These are phyloP conservation scores for Apis laboriosa DNA, from an alignment of 1,140 invertebrate species.

Conservation along the genomic window DNA sequence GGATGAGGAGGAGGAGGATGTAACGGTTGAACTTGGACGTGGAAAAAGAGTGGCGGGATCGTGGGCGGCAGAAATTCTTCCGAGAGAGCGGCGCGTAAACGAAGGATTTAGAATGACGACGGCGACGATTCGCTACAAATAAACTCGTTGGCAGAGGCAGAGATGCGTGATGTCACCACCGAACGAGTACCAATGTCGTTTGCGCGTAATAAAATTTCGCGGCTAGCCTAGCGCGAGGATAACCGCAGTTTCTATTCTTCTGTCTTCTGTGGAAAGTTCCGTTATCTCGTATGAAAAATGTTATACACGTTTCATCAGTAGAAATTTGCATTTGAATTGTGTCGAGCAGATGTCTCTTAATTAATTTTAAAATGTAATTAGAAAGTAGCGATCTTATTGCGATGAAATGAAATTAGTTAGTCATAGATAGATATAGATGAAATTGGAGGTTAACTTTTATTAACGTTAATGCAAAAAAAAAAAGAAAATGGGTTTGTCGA, in stretches of 20 bases:
- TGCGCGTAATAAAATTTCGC: slow-evolving; percentile 45
- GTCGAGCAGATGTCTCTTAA: no score
- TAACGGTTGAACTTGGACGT: slow-evolving; percentile 5
- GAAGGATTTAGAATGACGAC: slow-evolving; percentile 63
- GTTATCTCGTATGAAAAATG: no score
- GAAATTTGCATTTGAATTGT: no score
- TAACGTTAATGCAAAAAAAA: no score
- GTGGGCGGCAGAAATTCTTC: slow-evolving; percentile 30
- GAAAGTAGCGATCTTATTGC: no score
- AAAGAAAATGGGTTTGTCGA: no score
- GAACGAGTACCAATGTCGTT: slow-evolving; percentile 70
- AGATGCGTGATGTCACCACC: slow-evolving; percentile 68
- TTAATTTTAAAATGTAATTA: no score
- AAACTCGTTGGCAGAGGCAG: slow-evolving; percentile 26
- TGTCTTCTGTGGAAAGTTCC: no score
- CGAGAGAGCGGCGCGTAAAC: slow-evolving; percentile 20
- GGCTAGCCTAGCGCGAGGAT: neutral
- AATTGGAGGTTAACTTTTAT: no score
- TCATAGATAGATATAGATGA: no score
- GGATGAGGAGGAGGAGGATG: neutral
- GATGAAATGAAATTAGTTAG: no score
- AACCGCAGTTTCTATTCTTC: neutral
- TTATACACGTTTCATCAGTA: no score
- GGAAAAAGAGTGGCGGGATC: neutral
- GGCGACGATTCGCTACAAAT: slow-evolving; percentile 57